Evolutionary conservation across 2,888 invertebrate genomes (phyloP).

Genomic region (Polymixis lichenea): DNA sequence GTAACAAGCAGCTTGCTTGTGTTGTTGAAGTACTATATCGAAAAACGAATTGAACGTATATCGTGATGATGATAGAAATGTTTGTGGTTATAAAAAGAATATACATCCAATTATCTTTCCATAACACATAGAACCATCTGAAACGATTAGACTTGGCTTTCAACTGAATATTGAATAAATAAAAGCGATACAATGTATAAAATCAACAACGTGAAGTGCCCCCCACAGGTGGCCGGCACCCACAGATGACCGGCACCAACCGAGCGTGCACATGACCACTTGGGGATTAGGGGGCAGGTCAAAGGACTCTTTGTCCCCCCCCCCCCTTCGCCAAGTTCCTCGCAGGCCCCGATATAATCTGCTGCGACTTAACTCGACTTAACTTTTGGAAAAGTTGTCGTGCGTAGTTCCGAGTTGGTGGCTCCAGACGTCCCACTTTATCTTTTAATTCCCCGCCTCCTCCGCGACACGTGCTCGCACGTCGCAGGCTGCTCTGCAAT

Average conservation of each 20-base stretch:
- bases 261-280: not conserved
- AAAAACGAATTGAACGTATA: not conserved
- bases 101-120: not conserved
- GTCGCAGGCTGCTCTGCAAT: constrained; percentile 33
- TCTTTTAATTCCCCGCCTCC: constrained; percentile 16
- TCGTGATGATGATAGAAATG: not conserved
- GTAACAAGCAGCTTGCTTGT: not conserved
- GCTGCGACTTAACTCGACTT: constrained; percentile 15
- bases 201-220: not conserved
- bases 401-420: constrained; percentile 24
- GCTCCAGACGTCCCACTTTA: constrained; percentile 26
- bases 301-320: constrained; percentile 16
- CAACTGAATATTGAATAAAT: not conserved
- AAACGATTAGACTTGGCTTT: not conserved
- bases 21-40: not conserved
- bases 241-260: not conserved
- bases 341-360: constrained; percentile 16
- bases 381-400: constrained; percentile 49
- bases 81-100: not conserved
- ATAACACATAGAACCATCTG: not conserved
- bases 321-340: not conserved
- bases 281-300: not conserved
- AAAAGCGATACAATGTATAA: constrained; percentile 19
- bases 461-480: not conserved
- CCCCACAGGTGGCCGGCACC: not conserved